phyloP scores from a whole-genome alignment of 1,140 invertebrate genomes.

The Andrena cerasifolii region DNA sequence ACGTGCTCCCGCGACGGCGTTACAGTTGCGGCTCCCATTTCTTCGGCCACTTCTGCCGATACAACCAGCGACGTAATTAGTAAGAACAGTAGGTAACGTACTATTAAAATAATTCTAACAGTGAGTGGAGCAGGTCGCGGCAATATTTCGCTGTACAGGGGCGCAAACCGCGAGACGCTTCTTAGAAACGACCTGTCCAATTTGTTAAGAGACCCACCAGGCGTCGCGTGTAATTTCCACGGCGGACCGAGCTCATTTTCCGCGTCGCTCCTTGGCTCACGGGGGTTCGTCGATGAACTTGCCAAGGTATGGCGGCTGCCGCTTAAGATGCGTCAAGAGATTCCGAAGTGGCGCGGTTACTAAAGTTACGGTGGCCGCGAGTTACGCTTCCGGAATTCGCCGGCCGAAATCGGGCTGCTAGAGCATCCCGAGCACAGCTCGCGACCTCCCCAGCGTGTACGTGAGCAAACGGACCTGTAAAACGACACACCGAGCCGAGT shows the following conservation, averaged over 20 bases:
- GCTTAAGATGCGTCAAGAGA: slow-evolving; percentile 30
- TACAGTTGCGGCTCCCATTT: no score
- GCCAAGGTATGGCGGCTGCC: not conserved
- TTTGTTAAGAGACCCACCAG: not conserved
- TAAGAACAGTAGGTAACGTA: no score
- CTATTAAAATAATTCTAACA: not conserved
- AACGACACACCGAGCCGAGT: not conserved
- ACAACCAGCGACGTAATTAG: no score
- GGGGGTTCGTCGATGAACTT: slow-evolving; percentile 12
- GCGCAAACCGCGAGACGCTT: no score
- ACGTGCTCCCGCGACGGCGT: no score
- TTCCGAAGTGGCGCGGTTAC: slow-evolving; percentile 29
- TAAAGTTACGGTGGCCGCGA: not conserved
- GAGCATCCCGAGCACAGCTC: not conserved
- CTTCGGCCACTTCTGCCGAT: no score
- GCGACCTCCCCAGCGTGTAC: not conserved
- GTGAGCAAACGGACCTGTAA: not conserved
- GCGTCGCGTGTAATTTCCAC: not conserved
- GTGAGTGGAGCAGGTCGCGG: not conserved
- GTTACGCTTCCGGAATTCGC: slow-evolving; percentile 20
- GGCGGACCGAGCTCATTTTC: not conserved
- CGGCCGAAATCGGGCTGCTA: slow-evolving; percentile 1
- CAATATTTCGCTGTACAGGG: not conserved
- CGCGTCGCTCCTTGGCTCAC: no score
- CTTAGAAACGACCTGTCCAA: no score